Conservation (phyloP, 2,888 invertebrate species). For the Latheticus oryzae region DNA sequence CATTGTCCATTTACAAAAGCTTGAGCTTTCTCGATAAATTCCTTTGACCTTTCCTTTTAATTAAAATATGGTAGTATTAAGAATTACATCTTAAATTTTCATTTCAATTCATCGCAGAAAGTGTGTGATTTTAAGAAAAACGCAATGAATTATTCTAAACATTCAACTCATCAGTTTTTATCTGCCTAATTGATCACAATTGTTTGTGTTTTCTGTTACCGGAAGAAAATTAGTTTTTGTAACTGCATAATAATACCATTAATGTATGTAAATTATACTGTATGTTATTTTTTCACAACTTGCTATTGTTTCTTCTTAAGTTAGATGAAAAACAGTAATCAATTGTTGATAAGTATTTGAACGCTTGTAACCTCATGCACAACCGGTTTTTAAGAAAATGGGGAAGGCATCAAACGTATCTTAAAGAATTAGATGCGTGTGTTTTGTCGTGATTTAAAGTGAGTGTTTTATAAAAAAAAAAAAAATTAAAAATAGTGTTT, state of each 20-base stretch:
- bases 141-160: constrained; percentile 1
- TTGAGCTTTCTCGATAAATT: no score
- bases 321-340: no score
- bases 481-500: no score
- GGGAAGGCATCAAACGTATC: no score
- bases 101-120: constrained; percentile 17
- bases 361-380: constrained; percentile 26
- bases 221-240: constrained; percentile 32
- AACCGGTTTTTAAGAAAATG: constrained; percentile 33
- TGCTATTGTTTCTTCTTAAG: constrained; percentile 20
- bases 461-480: no score
- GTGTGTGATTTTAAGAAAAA: constrained; percentile 17
- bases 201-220: constrained; percentile 34
- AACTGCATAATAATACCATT: constrained; percentile 15
- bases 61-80: no score
- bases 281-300: constrained; percentile 8
- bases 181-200: constrained; percentile 27
- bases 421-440: no score
- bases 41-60: no score
- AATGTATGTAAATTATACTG: constrained; percentile 31
- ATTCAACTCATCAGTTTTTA: constrained; percentile 4
- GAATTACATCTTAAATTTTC: constrained; percentile 1
- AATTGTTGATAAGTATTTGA: no score
- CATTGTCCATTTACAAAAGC: no score
- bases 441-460: no score